These are phyloP conservation scores for Cichladusa arquata DNA, from an alignment of 2,113 vertebrate species.

Conservation along the genomic window DNA sequence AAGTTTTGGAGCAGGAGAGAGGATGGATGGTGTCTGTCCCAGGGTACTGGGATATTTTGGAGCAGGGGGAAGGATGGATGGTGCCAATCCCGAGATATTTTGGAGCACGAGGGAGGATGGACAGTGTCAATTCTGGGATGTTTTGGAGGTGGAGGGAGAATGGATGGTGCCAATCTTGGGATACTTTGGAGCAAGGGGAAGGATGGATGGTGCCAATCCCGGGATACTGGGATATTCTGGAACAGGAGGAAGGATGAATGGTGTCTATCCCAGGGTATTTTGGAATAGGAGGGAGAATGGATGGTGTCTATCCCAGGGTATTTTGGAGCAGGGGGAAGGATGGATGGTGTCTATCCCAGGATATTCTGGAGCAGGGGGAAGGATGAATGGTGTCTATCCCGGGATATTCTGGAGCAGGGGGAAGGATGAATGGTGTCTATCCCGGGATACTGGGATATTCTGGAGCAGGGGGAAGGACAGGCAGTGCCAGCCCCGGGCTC, in stretches of 20 bases:
- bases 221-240: background rate
- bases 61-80: rapidly evolving
- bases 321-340: background rate
- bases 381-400: rapidly evolving
- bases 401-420: background rate
- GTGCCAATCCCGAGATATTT: background rate
- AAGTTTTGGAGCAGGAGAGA: background rate
- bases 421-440: rapidly evolving
- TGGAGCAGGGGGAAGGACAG: background rate
- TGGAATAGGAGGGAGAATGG: background rate
- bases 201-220: rapidly evolving
- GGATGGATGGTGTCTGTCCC: no score
- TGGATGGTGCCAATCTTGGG: no score
- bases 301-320: rapidly evolving
- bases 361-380: background rate
- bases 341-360: rapidly evolving
- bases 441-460: background rate
- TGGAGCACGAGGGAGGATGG: background rate
- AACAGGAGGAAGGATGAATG: rapidly evolving
- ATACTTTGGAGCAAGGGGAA: background rate
- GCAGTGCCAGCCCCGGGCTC: rapidly evolving
- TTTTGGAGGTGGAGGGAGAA: no score
- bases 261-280: background rate
- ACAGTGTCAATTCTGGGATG: rapidly evolving
- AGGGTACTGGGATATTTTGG: background rate